These are phyloP conservation scores for Pheosia tremula DNA, from an alignment of 2,888 invertebrate genomes.

Conservation along the genomic window DNA sequence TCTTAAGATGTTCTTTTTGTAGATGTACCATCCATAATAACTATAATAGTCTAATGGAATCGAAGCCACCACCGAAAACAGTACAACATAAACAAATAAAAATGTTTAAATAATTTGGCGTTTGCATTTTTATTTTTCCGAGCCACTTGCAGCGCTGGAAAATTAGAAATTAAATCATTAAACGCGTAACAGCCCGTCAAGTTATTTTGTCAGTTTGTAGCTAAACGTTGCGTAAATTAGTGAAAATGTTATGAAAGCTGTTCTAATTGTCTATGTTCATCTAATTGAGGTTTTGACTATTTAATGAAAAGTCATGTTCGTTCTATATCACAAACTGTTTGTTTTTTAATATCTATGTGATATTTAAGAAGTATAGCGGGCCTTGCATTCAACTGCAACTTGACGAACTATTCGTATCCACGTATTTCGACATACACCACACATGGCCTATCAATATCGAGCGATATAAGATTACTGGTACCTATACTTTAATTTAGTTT, in stretches of 20 bases:
- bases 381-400: too few species aligned
- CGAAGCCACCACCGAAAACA: background rate
- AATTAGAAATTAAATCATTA: constrained; percentile 2
- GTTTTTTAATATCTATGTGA: too few species aligned
- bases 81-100: background rate
- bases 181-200: constrained; percentile 1
- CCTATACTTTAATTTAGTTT: too few species aligned
- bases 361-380: too few species aligned
- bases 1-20: too few species aligned
- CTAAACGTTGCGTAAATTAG: background rate
- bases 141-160: background rate
- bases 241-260: background rate
- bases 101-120: background rate
- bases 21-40: too few species aligned
- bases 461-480: too few species aligned
- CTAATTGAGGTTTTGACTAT: background rate
- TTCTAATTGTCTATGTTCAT: background rate
- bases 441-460: too few species aligned
- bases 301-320: too few species aligned
- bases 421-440: too few species aligned
- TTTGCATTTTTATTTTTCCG: background rate
- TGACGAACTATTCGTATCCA: too few species aligned
- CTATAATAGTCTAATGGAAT: background rate
- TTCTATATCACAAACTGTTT: too few species aligned
- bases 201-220: background rate